phyloP scores from a whole-genome alignment of 2,888 invertebrate species.

The Apodemia zela region DNA sequence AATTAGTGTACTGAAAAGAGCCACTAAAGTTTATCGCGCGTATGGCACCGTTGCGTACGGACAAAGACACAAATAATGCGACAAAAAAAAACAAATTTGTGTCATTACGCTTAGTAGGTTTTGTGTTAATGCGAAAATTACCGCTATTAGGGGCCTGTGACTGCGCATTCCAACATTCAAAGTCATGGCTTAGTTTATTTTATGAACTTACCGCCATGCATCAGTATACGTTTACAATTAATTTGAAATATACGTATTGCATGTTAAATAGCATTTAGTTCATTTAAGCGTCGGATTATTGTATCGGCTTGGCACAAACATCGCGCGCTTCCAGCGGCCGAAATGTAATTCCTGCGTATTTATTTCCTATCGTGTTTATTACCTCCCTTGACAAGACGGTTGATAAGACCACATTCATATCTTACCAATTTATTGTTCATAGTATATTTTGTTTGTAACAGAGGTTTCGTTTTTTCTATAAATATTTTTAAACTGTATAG shows the following conservation, averaged over 20 bases:
- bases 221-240: not conserved
- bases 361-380: not conserved
- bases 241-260: not conserved
- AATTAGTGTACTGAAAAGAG: slow-evolving; percentile 21
- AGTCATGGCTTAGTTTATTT: not conserved
- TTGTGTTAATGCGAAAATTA: not conserved
- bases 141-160: not conserved
- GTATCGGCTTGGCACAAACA: slow-evolving; percentile 1
- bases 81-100: not conserved
- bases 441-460: slow-evolving; percentile 48
- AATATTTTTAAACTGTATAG: slow-evolving; percentile 56
- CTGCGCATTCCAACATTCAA: not conserved
- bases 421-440: slow-evolving; percentile 25
- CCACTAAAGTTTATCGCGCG: not conserved
- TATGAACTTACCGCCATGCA: not conserved
- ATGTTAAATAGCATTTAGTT: slow-evolving; percentile 4
- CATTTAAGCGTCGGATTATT: not conserved
- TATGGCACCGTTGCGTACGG: not conserved
- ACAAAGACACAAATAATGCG: not conserved
- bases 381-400: not conserved
- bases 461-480: slow-evolving; percentile 57
- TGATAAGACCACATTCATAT: slow-evolving; percentile 17
- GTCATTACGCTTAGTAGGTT: not conserved
- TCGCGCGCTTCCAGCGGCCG: not conserved
- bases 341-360: not conserved